Base-by-base conservation (phyloP, 2,888 invertebrate genomes). In the Axea sp. region DNA sequence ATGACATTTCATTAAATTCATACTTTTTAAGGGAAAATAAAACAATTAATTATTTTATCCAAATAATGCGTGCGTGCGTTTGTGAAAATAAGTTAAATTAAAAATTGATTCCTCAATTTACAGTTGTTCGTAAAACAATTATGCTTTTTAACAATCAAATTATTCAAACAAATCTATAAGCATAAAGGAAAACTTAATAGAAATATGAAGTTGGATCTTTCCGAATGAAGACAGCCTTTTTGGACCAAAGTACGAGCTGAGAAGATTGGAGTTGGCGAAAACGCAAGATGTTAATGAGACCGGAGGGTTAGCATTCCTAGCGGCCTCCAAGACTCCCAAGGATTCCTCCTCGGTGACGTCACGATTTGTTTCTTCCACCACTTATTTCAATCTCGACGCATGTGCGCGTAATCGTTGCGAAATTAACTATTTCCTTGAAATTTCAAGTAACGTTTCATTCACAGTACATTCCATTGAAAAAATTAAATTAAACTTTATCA, bases 221-320 rank as follows among this genome's bases (percentile, higher is more conserved):
- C 39, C 77, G 78, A 81, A 83, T 81, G 80, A 82, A 83, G 82
- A 83, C 79, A 81, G 80, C 79, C 78, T 80, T 78, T 78, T 80
- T 76, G 71, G 72, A 41, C 55, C 76, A 68, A 72, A 73, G 69
- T 53, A 68, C 73, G 73, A 62, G 65, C 75, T 72, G 77, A 77
- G 76, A 78, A 78, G 80, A 80, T 77, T 77, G 75, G 81, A 77
- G 81, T 76, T 80, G 81, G 82, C 80, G 81, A 80, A 82, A 84
- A 81, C 82, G 84, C 82, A 84, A 86, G 87, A 87, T 85, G 87
- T 87, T 87, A 87, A 87, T 87, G 87, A 87, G 87, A 83, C 82
- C 81, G 84, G 81, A 87, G 86, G 85, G 83, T 87, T 87, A 79
- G 85, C 83, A 87, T 87, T 87, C 87, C 83, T 86, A 73, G 83